These are phyloP conservation scores for Malthinus seriepunctatus DNA, from an alignment of 2,888 invertebrate species.

Conservation along the genomic window DNA sequence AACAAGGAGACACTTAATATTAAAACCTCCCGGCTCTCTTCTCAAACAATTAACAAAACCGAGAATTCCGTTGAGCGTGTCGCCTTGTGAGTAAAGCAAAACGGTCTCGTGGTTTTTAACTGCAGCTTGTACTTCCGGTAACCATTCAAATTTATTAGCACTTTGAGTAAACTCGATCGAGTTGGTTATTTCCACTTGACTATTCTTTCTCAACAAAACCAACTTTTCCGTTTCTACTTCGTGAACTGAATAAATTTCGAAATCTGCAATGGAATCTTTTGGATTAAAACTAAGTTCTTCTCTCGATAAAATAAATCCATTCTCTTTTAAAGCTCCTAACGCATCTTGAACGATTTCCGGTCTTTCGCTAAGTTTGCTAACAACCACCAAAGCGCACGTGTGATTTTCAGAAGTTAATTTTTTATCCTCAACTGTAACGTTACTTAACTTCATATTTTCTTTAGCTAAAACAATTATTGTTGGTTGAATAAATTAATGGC, in stretches of 20 bases:
- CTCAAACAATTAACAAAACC: conserved; percentile 87
- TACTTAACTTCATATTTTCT: conserved; percentile 56
- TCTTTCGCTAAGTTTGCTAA: conserved; percentile 55
- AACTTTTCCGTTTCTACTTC: conserved; percentile 59
- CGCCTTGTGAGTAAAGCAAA: conserved; percentile 66
- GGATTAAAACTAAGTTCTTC: conserved; percentile 1
- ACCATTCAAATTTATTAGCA: conserved; percentile 58
- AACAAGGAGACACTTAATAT: conserved; percentile 66
- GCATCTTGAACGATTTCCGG: conserved; percentile 48
- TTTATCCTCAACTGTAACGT: conserved; percentile 65
- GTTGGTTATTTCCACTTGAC: conserved; percentile 55
- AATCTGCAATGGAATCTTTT: conserved; percentile 43
- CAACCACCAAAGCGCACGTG: conserved; percentile 40
- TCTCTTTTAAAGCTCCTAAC: conserved; percentile 5
- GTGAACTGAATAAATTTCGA: conserved; percentile 58
- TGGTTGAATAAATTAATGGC: conserved; percentile 70
- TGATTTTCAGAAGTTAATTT: conserved; percentile 54
- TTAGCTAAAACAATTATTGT: conserved; percentile 64
- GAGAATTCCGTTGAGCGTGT: conserved; percentile 74
- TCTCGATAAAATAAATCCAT: conserved; percentile 16
- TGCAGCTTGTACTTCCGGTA: conserved; percentile 54
- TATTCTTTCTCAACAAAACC: conserved; percentile 59
- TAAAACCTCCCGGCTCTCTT: conserved; percentile 66
- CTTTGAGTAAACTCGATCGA: conserved; percentile 55
- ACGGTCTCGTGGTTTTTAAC: conserved; percentile 49